phyloP scores from a whole-genome alignment of 2,888 invertebrate species.

The Lepidocyrtoides sp. region DNA sequence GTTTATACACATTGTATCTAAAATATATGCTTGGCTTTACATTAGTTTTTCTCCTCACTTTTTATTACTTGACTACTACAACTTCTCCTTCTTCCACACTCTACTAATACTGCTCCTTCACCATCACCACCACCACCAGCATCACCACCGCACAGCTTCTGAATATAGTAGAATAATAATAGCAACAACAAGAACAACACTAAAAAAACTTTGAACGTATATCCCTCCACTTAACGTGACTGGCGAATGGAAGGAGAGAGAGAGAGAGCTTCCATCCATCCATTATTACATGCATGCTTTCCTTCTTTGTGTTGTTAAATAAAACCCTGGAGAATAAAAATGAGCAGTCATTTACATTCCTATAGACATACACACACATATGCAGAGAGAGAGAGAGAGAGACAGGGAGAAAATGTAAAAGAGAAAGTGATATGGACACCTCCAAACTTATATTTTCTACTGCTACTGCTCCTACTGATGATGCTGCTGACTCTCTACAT shows the following conservation, averaged over 20 bases:
- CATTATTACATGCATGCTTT: constrained; percentile 47
- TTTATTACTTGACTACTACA: constrained; percentile 40
- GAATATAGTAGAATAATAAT: background rate
- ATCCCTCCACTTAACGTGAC: constrained; percentile 27
- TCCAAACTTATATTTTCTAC: constrained; percentile 6
- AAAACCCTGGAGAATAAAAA: constrained; percentile 48
- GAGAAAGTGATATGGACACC: constrained; percentile 17
- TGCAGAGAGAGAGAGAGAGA: background rate
- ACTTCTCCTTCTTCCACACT: background rate
- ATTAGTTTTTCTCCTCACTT: constrained; percentile 21
- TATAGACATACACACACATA: constrained; percentile 9
- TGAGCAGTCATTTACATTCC: constrained; percentile 51
- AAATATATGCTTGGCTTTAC: constrained; percentile 6
- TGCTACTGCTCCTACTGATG: background rate
- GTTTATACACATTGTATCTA: constrained; percentile 29
- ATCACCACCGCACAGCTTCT: background rate
- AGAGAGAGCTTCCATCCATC: constrained; percentile 31
- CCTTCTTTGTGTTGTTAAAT: constrained; percentile 53
- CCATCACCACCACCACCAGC: background rate
- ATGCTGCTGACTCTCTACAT: constrained; percentile 9
- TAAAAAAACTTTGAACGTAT: constrained; percentile 40
- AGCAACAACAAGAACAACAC: constrained; percentile 16
- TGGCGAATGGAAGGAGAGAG: background rate
- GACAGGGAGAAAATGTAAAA: background rate
- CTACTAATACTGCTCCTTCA: background rate